Evolutionary conservation across 2,888 invertebrate species (phyloP), one percentile per base, ranked within the genome.

Genomic region (Brachypterus glaber): DNA sequence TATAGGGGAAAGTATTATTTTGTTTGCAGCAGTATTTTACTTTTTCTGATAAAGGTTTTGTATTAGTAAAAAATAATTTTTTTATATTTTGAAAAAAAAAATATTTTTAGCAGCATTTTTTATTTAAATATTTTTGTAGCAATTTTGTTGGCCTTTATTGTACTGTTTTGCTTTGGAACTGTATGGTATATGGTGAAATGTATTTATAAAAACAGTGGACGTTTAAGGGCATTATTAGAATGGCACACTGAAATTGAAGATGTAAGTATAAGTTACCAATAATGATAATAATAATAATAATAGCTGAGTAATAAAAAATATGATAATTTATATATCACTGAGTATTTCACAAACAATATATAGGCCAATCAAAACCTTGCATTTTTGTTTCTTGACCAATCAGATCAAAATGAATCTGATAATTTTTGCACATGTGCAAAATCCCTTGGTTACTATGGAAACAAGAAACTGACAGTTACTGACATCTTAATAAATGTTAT

Each of bases 161-260:
- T 64, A 15, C 53, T 67, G 15, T 64, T 64, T 43, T 59, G 59
- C 36, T 66, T 67, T 51, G 67, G 67, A 11, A 67, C 67, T 4
- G 41, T 65, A 9, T 67, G 67, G 67, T 67, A 67, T 48, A 61
- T 66, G 62, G 55, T 66, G 3, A 67, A 67, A 49, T 64, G 64
- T 47, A 62, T 67, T 42, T 66, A 66, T 44, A 66, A 62, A 44
- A 54, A 57, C 38, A 57, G 58, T 45, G 53, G 55, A 15, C 50
- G 57, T 36, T 39, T 59, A 16, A 49, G 57, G 38, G 47, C 43
- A 32, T 37, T 57, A 9, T 37, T 59, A 14, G 36, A 46, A 5
- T 53, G 52, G 49, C 54, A 48, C 37, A 48, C 54, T 12, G 61
- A 63, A 51, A 48, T 64, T 9, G 59, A 65, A 49, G 58, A 51